These are phyloP conservation scores for Panthera tigris DNA, from an alignment of 2,113 vertebrate species.

Conservation along the genomic window DNA sequence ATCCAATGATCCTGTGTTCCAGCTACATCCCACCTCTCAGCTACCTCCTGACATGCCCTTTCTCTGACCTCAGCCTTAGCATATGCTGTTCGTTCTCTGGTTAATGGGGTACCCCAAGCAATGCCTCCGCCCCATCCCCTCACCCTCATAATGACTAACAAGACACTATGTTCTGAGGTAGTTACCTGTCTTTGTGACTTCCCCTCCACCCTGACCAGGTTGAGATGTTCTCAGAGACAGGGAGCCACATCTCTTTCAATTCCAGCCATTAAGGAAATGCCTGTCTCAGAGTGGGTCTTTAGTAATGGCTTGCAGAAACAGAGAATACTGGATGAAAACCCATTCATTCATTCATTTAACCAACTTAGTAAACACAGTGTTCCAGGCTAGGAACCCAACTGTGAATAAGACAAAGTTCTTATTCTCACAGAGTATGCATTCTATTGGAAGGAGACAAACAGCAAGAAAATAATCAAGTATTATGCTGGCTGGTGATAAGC, in stretches of 20 bases:
- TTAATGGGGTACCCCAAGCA: no score
- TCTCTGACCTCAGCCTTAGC: background rate
- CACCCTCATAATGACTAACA: background rate
- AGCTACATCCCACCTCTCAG: accelerated
- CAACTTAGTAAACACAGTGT: background rate
- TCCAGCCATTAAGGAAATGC: background rate
- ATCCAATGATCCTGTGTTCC: background rate
- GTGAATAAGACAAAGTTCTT: background rate
- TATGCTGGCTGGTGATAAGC: background rate
- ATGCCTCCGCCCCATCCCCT: background rate
- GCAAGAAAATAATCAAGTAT: background rate
- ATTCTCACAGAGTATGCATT: background rate
- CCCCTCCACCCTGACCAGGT: background rate
- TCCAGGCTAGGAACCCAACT: background rate
- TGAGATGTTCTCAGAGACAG: background rate
- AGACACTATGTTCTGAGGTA: background rate
- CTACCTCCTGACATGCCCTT: background rate
- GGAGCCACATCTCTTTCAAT: background rate
- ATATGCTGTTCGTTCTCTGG: background rate
- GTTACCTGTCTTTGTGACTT: background rate
- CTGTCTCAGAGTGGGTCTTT: background rate
- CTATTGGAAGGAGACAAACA: background rate
- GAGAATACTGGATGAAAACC: background rate
- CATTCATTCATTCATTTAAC: background rate
- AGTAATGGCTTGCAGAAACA: background rate